Evolutionary conservation across 2,113 vertebrate species (phyloP).

Genomic region (Grantiella picta): DNA sequence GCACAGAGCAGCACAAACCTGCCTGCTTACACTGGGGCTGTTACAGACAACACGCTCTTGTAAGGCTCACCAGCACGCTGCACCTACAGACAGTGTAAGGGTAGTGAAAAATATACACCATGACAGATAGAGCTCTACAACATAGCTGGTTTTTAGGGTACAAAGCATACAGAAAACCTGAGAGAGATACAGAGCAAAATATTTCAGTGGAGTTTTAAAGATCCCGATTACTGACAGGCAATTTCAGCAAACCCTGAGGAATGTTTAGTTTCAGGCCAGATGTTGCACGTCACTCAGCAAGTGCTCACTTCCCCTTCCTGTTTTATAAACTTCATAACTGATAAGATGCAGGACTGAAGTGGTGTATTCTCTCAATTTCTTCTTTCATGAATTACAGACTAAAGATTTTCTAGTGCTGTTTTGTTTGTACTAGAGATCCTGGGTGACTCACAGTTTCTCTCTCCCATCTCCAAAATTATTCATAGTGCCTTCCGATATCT

Average conservation of each 20-base stretch:
- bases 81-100: not conserved
- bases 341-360: not conserved
- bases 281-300: not conserved
- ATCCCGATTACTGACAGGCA: not conserved
- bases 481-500: not conserved
- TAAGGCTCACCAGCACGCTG: fast-evolving
- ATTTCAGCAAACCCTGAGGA: not conserved
- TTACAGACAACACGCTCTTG: not conserved
- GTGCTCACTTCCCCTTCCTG: not conserved
- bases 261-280: slow-evolving; percentile 15
- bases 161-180: not conserved
- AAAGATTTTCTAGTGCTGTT: not conserved
- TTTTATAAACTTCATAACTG: not conserved
- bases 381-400: not conserved
- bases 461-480: not conserved
- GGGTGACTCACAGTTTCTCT: not conserved
- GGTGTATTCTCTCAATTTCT: not conserved
- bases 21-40: not conserved
- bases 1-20: not conserved
- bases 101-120: not conserved
- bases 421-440: not conserved
- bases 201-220: not conserved
- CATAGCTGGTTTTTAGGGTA: not conserved
- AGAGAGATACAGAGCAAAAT: not conserved
- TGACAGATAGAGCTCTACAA: fast-evolving